Percentiles rank a stretch among this genome's conserved stretches.
These are phyloP conservation scores for Pseudomyrmex flavicornis DNA, from an alignment of 1,140 invertebrate genomes.

Conservation along the genomic window DNA sequence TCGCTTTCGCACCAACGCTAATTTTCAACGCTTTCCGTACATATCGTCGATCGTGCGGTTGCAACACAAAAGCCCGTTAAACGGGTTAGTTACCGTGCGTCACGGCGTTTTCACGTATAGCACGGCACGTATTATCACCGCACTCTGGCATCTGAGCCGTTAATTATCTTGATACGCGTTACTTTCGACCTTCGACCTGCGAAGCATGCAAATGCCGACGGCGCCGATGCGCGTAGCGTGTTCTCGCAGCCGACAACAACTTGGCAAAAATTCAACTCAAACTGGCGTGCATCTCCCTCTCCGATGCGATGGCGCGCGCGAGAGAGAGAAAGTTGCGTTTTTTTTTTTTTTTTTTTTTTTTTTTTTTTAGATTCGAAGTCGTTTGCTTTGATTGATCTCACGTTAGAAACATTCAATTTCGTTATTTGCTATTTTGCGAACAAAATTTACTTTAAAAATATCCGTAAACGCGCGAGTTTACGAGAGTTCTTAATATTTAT, in stretches of 20 bases:
- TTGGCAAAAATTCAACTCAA: conserved; percentile 10
- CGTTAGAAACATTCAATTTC: neutral
- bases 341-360: too few species aligned
- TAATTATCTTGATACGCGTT: conserved; percentile 58
- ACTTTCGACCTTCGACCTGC: conserved; percentile 39
- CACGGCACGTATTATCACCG: conserved; percentile 25
- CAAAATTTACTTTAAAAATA: neutral
- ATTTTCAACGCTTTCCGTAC: conserved; percentile 2
- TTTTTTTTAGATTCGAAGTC: neutral
- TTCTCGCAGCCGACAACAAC: neutral
- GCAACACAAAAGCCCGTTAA: conserved; percentile 1
- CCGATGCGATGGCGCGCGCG: conserved; percentile 21
- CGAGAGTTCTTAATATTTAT: too few species aligned
- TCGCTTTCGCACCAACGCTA: neutral
- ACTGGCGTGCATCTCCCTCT: conserved; percentile 24
- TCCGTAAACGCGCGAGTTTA: too few species aligned
- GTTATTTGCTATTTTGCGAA: neutral
- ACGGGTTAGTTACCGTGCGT: neutral
- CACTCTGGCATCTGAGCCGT: conserved; percentile 30
- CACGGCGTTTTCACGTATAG: neutral
- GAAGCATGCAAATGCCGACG: conserved; percentile 15
- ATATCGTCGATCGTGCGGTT: conserved; percentile 1
- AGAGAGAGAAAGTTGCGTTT: neutral
- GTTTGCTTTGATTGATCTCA: neutral
- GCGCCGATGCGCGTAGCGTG: conserved; percentile 1